Evolutionary conservation across 2,113 vertebrate genomes (phyloP).

Genomic region (Microcebus murinus): DNA sequence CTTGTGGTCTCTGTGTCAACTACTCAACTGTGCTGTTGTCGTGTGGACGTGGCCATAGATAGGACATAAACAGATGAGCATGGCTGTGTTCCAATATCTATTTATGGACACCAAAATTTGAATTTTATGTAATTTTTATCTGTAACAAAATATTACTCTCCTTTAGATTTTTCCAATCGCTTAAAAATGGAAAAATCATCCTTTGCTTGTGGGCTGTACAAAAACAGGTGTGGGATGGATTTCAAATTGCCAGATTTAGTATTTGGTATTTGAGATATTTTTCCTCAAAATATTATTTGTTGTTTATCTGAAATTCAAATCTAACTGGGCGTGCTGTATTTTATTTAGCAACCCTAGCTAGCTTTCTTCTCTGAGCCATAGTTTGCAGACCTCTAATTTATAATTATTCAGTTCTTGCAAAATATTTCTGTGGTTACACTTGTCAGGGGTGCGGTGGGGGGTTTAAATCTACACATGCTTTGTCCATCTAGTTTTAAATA

Average conservation of each 20-base stretch:
- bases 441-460: background rate
- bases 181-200: background rate
- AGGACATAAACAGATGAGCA: background rate
- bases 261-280: background rate
- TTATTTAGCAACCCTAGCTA: background rate
- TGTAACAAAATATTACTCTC: background rate
- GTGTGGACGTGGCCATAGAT: background rate
- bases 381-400: background rate
- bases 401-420: background rate
- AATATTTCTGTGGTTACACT: background rate
- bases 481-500: slow-evolving; percentile 5
- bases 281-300: background rate
- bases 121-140: background rate
- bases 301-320: slow-evolving; percentile 42
- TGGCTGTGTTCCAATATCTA: background rate
- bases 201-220: background rate
- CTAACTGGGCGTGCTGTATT: background rate
- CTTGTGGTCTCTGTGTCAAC: background rate
- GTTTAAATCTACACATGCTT: background rate
- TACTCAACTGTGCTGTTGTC: background rate
- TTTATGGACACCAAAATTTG: background rate
- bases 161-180: background rate
- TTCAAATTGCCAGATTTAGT: background rate
- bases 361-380: background rate
- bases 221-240: background rate